These are phyloP conservation scores for Sebastes umbrosus DNA, from an alignment of 2,797 vertebrate genomes.

Conservation along the genomic window DNA sequence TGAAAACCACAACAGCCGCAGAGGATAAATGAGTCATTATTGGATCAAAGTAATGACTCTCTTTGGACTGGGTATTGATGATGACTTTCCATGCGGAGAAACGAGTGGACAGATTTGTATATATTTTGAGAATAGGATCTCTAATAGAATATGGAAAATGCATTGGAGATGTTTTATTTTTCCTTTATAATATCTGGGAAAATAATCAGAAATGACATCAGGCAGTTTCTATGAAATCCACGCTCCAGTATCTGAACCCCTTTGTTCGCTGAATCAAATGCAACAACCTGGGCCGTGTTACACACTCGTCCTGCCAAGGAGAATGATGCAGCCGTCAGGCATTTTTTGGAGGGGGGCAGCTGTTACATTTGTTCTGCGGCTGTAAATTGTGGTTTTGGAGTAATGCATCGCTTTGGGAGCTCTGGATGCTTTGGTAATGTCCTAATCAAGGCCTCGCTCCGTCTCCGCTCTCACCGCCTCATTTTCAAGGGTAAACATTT, in stretches of 20 bases:
- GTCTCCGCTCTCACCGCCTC: slow-evolving; percentile 66
- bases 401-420: slow-evolving; percentile 70
- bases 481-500: slow-evolving; percentile 80
- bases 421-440: slow-evolving; percentile 71
- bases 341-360: slow-evolving; percentile 65
- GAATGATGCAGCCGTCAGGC: slow-evolving; percentile 67
- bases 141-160: slow-evolving; percentile 39
- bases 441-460: slow-evolving; percentile 73
- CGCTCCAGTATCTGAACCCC: not conserved
- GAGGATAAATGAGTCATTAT: slow-evolving; percentile 66
- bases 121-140: slow-evolving; percentile 30
- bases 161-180: slow-evolving; percentile 1
- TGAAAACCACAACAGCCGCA: slow-evolving; percentile 43
- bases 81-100: slow-evolving; percentile 33
- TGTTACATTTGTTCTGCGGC: slow-evolving; percentile 71
- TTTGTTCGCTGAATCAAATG: slow-evolving; percentile 49
- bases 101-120: slow-evolving; percentile 45
- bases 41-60: slow-evolving; percentile 51
- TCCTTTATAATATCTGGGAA: slow-evolving; percentile 10
- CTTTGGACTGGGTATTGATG: slow-evolving; percentile 31
- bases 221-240: slow-evolving; percentile 11
- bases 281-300: slow-evolving; percentile 62
- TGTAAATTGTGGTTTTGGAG: slow-evolving; percentile 71
- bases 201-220: slow-evolving; percentile 33
- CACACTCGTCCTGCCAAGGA: slow-evolving; percentile 42